Evolutionary conservation across 2,888 invertebrate species (phyloP).

Genomic region (Salticus scenicus): DNA sequence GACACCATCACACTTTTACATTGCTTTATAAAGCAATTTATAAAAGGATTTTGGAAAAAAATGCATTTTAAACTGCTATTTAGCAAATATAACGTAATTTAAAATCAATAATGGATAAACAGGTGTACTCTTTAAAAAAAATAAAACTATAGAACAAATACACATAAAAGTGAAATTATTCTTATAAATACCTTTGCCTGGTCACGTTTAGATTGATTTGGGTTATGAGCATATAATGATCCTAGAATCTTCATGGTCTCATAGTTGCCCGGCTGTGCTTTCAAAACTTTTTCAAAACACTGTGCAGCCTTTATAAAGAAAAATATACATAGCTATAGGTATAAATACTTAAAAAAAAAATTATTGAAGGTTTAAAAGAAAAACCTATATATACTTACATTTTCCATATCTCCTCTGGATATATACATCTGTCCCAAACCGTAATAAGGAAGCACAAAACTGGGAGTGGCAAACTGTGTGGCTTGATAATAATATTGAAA

Average conservation of each 20-base stretch:
- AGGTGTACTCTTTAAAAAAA: no score
- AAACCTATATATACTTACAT: constrained; percentile 74
- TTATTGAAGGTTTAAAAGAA: not conserved
- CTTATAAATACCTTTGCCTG: constrained; percentile 71
- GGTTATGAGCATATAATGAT: constrained; percentile 92
- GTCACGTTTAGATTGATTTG: constrained; percentile 90
- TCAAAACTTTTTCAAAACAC: constrained; percentile 98
- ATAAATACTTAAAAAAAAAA: no score
- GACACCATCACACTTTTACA: no score
- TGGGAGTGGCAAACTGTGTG: constrained; percentile 95
- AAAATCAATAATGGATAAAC: no score
- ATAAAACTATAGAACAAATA: not conserved
- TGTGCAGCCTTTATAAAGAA: constrained; percentile 86
- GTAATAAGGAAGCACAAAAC: constrained; percentile 97
- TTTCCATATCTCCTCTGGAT: constrained; percentile 93
- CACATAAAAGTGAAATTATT: not conserved
- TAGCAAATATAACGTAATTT: no score
- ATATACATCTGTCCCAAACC: constrained; percentile 99
- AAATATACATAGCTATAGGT: constrained; percentile 31
- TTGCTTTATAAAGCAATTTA: no score
- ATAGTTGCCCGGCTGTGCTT: constrained; percentile 97
- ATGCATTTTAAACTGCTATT: no score
- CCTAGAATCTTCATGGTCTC: constrained; percentile 99
- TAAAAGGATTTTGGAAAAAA: no score
- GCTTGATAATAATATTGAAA: constrained; percentile 99